Evolutionary conservation across 2,797 vertebrate genomes (phyloP), one percentile per base, ranked within the genome.

Genomic region (Moxostoma hubbsi): DNA sequence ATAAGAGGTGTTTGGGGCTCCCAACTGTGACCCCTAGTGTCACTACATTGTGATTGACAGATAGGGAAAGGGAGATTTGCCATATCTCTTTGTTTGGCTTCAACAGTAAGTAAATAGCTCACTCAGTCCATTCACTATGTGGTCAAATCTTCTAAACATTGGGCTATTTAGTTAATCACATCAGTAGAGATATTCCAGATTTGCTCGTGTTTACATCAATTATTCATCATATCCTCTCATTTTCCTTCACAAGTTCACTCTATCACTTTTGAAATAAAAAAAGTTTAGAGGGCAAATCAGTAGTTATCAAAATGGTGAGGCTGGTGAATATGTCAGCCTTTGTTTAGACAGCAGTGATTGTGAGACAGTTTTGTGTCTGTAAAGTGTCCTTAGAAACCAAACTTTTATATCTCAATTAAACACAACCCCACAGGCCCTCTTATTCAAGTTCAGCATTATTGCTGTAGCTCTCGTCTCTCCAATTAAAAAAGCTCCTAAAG

Each of bases 351-450:
- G 87, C 88, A 87, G 82, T 77, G 73, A 76, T 80, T 78, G 24
- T 11, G 46, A 77, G 70, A 83, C 18, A 59, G 64, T 70, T 84
- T 82, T 89, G 88, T 88, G 86, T 82, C 84, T 89, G 82, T 50
- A 84, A 86, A 36, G 87, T 90, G 89, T 90, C 92, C 92, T 92
- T 92, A 91, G 89, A 92, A 92, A 88, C 87, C 79, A 75, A 86
- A 87, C 80, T 88, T 93, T 92, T 89, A 90, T 89, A 90, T 91
- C 90, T 93, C 91, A 93, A 94, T 93, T 92, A 92, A 92, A 88
- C 89, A 87, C 83, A 89, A 90, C 91, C 92, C 89, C 89, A 89
- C 73, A 82, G 89, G 75, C 66, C 89, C 85, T 87, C 78, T 82
- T 81, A 85, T 84, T 86, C 87, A 81, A 86, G 88, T 87, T 84